A percentile compares a stretch with the other conserved stretches of the same genome.
Evolutionary conservation across 2,888 invertebrate species (phyloP).

Genomic region (Zygothrica quintamaculata): DNA sequence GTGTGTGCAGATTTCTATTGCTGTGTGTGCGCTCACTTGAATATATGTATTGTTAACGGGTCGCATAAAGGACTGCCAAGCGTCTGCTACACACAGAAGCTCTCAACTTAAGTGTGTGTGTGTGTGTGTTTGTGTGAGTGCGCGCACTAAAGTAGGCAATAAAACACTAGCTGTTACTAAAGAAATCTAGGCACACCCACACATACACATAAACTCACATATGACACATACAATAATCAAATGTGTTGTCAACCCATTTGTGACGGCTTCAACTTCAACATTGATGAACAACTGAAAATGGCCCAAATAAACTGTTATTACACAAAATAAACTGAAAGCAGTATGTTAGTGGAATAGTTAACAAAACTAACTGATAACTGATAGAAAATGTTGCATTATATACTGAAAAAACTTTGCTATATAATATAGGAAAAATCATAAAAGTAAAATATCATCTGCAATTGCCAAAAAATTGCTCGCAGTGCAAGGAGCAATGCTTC

Average conservation of each 20-base stretch:
- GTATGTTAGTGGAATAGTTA: too few species aligned
- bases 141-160: conserved; percentile 68
- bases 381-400: neutral
- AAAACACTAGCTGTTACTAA: conserved; percentile 67
- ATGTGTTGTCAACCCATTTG: conserved; percentile 41
- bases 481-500: too few species aligned
- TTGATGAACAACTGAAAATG: conserved; percentile 72
- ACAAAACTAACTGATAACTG: too few species aligned
- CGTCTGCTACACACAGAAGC: conserved; percentile 24
- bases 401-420: too few species aligned
- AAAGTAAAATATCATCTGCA: too few species aligned
- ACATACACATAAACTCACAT: conserved; percentile 51
- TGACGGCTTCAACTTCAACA: conserved; percentile 12
- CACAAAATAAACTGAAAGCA: conserved; percentile 69
- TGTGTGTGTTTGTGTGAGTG: conserved; percentile 20
- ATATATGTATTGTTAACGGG: conserved; percentile 74
- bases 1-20: conserved; percentile 26
- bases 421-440: too few species aligned
- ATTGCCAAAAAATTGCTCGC: too few species aligned
- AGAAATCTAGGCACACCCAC: conserved; percentile 70
- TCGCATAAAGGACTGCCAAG: conserved; percentile 61
- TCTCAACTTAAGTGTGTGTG: conserved; percentile 9
- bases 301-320: conserved; percentile 77
- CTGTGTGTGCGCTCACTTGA: conserved; percentile 65
- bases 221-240: conserved; percentile 63